Conservation (phyloP, 2,113 vertebrate species). For the Falcunculus frontatus region DNA sequence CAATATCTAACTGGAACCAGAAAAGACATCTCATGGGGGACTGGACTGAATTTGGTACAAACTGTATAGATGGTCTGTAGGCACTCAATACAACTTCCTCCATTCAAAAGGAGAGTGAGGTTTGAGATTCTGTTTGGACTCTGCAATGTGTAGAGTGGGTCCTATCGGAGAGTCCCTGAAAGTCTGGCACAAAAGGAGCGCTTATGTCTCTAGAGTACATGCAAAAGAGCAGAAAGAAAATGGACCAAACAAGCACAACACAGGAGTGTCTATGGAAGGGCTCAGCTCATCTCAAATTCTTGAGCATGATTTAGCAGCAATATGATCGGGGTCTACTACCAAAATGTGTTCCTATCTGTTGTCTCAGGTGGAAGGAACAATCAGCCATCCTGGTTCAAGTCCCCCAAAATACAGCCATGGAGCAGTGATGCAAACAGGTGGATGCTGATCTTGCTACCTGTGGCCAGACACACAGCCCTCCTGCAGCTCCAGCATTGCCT, state of each 20-base stretch:
- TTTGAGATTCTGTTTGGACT: neutral
- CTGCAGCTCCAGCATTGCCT: neutral
- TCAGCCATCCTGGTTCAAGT: neutral
- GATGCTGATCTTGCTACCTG: neutral
- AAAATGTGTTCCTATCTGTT: neutral
- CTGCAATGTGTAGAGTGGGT: neutral
- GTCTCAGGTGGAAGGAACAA: accelerated
- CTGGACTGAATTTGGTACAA: neutral
- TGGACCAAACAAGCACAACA: accelerated
- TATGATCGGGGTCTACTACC: neutral
- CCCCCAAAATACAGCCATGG: neutral
- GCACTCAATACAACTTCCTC: neutral
- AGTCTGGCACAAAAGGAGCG: neutral
- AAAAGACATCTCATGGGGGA: neutral
- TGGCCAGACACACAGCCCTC: neutral
- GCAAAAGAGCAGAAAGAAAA: neutral
- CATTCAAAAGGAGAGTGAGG: neutral
- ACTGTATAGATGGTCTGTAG: neutral
- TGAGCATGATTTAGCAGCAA: neutral
- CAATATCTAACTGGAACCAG: neutral
- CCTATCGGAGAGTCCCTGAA: neutral
- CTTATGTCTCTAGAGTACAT: neutral
- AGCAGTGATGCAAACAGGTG: neutral
- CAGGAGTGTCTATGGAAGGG: neutral
- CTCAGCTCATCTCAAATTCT: neutral